A percentile compares a stretch with the other conserved stretches of the same genome.
These are phyloP conservation scores for Epinotia demarniana DNA, from an alignment of 2,888 invertebrate species.

Conservation along the genomic window DNA sequence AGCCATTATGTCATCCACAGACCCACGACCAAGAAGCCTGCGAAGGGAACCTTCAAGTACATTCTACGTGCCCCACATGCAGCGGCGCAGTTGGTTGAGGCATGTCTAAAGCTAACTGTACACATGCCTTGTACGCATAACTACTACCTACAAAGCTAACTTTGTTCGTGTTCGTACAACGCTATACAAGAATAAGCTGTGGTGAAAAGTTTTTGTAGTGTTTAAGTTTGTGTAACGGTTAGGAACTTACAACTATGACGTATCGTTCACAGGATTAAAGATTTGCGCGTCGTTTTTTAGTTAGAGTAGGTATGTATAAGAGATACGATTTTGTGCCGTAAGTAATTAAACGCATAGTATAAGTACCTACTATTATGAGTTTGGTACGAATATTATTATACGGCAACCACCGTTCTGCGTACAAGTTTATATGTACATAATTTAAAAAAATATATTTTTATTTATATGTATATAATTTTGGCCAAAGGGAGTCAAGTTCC, in stretches of 20 bases:
- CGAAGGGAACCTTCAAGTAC: neutral
- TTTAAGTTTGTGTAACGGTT: slow-evolving; percentile 16
- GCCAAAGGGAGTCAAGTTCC: too few relatives aligned
- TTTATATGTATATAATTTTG: too few relatives aligned
- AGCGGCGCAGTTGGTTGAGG: neutral
- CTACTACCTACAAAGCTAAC: neutral
- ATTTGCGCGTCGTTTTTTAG: neutral
- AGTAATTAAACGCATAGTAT: too few relatives aligned
- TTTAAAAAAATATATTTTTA: too few relatives aligned
- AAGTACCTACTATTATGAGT: too few relatives aligned
- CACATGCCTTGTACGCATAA: too few relatives aligned
- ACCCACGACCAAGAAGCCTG: slow-evolving; percentile 12
- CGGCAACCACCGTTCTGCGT: neutral
- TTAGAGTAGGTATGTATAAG: neutral
- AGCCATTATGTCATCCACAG: slow-evolving; percentile 20
- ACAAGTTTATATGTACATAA: too few relatives aligned
- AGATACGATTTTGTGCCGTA: neutral
- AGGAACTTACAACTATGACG: neutral
- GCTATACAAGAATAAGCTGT: neutral
- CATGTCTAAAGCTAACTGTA: too few relatives aligned
- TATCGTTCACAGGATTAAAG: slow-evolving; percentile 5
- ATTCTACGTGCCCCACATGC: slow-evolving; percentile 4
- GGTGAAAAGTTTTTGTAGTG: slow-evolving; percentile 7
- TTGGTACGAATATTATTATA: neutral
- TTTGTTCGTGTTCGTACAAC: slow-evolving; percentile 1